phyloP scores from a whole-genome alignment of 2,888 invertebrate species.

The Ecliptopera silaceata region DNA sequence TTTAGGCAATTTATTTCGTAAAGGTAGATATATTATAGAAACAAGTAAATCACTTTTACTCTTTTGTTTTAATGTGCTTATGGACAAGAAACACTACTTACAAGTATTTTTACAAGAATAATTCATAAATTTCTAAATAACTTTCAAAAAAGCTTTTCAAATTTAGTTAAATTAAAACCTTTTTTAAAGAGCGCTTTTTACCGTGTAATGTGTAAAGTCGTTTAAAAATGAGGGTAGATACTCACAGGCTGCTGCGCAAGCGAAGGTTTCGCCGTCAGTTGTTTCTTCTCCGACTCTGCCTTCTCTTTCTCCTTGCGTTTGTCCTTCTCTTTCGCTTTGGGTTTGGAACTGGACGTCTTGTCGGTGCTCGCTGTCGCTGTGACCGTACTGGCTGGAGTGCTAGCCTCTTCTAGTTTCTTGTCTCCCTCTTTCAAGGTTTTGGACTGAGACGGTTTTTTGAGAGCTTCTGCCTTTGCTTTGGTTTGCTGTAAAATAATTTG shows the following conservation, averaged over 20 bases:
- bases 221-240: no score
- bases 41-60: no score
- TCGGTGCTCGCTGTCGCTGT: constrained; percentile 47
- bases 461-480: constrained; percentile 83
- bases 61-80: no score
- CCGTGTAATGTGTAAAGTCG: no score
- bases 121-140: no score
- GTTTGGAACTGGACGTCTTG: constrained; percentile 50
- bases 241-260: constrained; percentile 49
- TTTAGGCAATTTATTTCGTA: no score
- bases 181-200: no score
- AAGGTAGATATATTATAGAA: no score
- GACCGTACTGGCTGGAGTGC: constrained; percentile 38
- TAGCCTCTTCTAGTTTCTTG: constrained; percentile 60
- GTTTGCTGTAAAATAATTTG: constrained; percentile 59
- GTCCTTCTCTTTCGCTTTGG: constrained; percentile 38
- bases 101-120: no score
- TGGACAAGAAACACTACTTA: no score
- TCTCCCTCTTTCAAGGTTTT: constrained; percentile 60
- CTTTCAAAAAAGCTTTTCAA: no score
- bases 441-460: constrained; percentile 75
- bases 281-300: constrained; percentile 48
- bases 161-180: no score
- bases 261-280: constrained; percentile 48
- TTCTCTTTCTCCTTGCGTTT: constrained; percentile 49